Base-by-base conservation (phyloP, 2,888 invertebrate species). In the Glaucopsyche alexis region DNA sequence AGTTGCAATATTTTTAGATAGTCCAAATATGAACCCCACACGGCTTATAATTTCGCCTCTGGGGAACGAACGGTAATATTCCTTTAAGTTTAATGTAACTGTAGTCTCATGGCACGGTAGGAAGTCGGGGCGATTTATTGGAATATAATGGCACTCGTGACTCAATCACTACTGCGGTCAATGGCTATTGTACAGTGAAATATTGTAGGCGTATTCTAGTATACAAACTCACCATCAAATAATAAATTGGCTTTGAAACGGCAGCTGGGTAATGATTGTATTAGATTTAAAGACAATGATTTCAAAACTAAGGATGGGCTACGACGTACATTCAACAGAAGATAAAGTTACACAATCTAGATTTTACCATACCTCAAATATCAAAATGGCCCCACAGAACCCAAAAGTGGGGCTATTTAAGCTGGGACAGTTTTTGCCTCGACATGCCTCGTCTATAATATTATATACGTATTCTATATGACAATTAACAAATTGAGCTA, bases 141-240 rank as follows among this genome's bases (percentile, higher is more conserved):
- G 72, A 67, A 72, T 66, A 72, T 72, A 72, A 52, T 72, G 52
- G 50, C 67, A 67, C 72, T 74, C 71, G 71, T 72, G 73, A 74
- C 74, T 74, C 74, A 76, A 76, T 75, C 73, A 75, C 67, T 80
- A 85, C 85, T 85, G 83, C 84, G 84, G 80, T 80, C 77, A 78
- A 75, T 76, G 78, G 79, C 79, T 69, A 86, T 88, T 89, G 87
- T 87, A 73, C 74, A 76, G 75, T 85, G 84, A 88, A 80, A 83
- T 86, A 87, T 85, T 78, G 85, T 81, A 81, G 87, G 86, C 86
- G 83, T 86, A 79, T 82, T 76, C 81, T 83, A 81, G 83, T 84
- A 79, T 72, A 78, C 81, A 74, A 74, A 74, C 47, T 69, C 14
- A 47, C 69, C 45, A 69, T 69, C 45, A 49, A 69, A 14, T 19